A percentile compares a stretch with the other conserved stretches of the same genome.
phyloP scores from a whole-genome alignment of 2,888 invertebrate genomes.

The Brachypterus glaber region DNA sequence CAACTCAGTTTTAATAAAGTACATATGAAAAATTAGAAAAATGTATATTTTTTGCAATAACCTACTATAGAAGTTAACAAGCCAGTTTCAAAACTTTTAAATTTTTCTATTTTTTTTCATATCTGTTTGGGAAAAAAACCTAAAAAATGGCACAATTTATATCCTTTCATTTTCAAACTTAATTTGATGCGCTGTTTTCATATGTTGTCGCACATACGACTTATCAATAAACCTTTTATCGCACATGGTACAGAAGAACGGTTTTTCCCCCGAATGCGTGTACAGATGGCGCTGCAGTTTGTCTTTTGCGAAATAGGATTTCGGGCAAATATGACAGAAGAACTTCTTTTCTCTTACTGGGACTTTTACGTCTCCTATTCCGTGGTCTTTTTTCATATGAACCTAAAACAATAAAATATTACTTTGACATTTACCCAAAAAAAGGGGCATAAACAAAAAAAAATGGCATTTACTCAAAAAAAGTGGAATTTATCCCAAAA shows the following conservation, averaged over 20 bases:
- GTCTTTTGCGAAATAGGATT: conserved; percentile 34
- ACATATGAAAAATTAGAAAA: too few species aligned
- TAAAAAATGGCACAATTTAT: too few species aligned
- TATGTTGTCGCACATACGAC: conserved; percentile 30
- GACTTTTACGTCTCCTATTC: conserved; percentile 35
- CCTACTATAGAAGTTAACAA: too few species aligned
- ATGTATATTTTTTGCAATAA: too few species aligned
- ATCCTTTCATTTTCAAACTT: neutral
- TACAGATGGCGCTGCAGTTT: conserved; percentile 30
- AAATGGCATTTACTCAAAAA: conserved; percentile 1
- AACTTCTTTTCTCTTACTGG: conserved; percentile 35
- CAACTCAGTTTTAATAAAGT: too few species aligned
- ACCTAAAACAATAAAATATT: too few species aligned
- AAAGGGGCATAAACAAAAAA: conserved; percentile 15
- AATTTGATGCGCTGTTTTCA: conserved; percentile 26
- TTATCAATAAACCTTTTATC: conserved; percentile 31
- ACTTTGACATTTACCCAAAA: neutral
- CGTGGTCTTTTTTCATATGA: conserved; percentile 29
- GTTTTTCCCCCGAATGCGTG: conserved; percentile 30
- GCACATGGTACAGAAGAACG: conserved; percentile 28
- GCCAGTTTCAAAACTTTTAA: too few species aligned
- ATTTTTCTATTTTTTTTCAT: too few species aligned
- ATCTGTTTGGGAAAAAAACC: too few species aligned
- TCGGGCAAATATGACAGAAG: conserved; percentile 33
- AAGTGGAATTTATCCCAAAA: too few species aligned